Evolutionary conservation across 2,113 vertebrate species (phyloP).

Genomic region (Anhinga rufa): DNA sequence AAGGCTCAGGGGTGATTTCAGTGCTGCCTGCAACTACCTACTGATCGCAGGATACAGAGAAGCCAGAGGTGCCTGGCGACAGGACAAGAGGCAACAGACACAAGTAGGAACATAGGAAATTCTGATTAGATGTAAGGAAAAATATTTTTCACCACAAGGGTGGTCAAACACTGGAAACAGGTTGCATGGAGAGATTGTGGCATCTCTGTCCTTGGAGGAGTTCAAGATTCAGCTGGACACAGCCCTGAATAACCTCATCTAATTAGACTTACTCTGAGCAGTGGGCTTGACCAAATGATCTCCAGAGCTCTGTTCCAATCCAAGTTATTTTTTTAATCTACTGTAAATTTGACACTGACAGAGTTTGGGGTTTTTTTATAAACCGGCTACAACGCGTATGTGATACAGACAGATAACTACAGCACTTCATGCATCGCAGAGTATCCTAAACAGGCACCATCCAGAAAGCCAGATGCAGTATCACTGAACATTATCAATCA

Average conservation of each 20-base stretch:
- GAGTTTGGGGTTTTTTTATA: neutral
- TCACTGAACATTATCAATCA: neutral
- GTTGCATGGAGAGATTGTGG: accelerated
- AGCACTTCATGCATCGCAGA: neutral
- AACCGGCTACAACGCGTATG: neutral
- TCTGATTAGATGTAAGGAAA: neutral
- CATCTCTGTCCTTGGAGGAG: neutral
- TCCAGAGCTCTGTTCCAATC: neutral
- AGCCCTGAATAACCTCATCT: neutral
- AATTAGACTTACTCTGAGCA: neutral
- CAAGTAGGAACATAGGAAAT: neutral
- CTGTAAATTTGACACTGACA: neutral
- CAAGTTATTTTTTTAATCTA: neutral
- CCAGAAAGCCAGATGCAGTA: neutral
- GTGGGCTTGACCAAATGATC: neutral
- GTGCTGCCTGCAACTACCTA: neutral
- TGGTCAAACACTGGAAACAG: neutral
- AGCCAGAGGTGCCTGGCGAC: neutral
- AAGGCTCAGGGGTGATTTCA: neutral
- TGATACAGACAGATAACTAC: neutral
- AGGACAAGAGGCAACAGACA: neutral
- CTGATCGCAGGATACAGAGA: neutral
- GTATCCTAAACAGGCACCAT: neutral
- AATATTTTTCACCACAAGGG: neutral
- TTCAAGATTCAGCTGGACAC: neutral